Conservation (phyloP, 2,888 invertebrate genomes). For the Hetaerina titia region DNA sequence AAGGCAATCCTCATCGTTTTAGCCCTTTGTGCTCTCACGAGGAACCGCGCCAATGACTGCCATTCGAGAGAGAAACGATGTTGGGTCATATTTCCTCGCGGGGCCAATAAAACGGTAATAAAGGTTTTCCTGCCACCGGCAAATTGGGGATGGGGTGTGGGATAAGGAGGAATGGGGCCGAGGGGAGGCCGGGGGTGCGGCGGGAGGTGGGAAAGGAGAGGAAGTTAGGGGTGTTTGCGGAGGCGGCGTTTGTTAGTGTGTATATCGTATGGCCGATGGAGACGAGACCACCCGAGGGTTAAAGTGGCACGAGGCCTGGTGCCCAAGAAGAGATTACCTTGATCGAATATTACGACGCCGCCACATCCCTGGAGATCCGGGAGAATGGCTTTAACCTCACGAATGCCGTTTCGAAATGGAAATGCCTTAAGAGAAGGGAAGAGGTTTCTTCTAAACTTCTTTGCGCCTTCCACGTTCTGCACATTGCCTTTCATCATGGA, state of each 20-base stretch:
- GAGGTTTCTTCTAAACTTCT: not conserved
- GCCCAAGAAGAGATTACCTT: constrained; percentile 14
- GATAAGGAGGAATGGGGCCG: not conserved
- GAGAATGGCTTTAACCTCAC: constrained; percentile 16
- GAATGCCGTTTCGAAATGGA: constrained; percentile 4
- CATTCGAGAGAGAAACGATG: constrained; percentile 28
- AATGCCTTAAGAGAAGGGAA: not conserved
- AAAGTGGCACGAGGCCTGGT: constrained; percentile 29
- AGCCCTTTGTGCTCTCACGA: constrained; percentile 61
- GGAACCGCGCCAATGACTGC: constrained; percentile 58
- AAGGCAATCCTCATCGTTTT: constrained; percentile 60
- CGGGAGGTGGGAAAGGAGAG: not conserved
- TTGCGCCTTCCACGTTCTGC: not conserved
- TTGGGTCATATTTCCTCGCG: constrained; percentile 44
- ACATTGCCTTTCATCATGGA: not conserved
- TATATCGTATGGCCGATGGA: constrained; percentile 43
- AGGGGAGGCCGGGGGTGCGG: not conserved
- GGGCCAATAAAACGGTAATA: constrained; percentile 66
- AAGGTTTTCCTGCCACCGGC: constrained; percentile 65
- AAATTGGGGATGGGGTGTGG: constrained; percentile 49
- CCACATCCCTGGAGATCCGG: constrained; percentile 32
- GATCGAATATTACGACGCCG: constrained; percentile 43
- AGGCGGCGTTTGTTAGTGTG: constrained; percentile 44
- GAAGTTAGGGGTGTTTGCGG: constrained; percentile 8
- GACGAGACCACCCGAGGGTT: constrained; percentile 55